A percentile compares a stretch with the other conserved stretches of the same genome.
phyloP scores from a whole-genome alignment of 1,140 invertebrate species.

The Drosophila ohnishii region DNA sequence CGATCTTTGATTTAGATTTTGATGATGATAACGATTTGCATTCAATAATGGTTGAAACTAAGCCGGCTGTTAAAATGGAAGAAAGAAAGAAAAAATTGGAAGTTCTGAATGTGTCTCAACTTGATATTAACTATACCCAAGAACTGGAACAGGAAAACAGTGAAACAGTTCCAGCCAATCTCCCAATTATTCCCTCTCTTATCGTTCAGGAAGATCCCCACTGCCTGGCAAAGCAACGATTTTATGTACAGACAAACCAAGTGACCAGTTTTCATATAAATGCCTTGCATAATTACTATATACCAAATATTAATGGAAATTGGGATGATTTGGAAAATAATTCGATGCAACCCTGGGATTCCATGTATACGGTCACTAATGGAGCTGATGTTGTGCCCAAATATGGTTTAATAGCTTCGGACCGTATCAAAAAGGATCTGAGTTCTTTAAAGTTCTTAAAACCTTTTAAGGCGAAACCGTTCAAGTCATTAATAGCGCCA shows the following conservation, averaged over 20 bases:
- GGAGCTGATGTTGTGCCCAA: conserved; percentile 77
- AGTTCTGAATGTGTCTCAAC: neutral
- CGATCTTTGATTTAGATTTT: conserved; percentile 76
- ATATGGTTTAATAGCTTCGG: conserved; percentile 63
- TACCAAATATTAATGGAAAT: conserved; percentile 86
- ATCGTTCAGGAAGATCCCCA: conserved; percentile 74
- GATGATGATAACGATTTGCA: conserved; percentile 72
- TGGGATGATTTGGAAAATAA: conserved; percentile 83
- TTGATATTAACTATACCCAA: conserved; percentile 1
- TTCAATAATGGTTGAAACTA: conserved; percentile 57
- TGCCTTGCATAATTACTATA: conserved; percentile 80
- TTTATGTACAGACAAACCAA: conserved; percentile 66
- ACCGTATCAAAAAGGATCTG: conserved; percentile 74
- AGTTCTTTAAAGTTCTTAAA: conserved; percentile 47
- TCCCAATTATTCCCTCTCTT: conserved; percentile 20
- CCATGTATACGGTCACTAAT: conserved; percentile 55
- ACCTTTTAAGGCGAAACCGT: conserved; percentile 30
- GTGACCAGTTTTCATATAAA: conserved; percentile 76
- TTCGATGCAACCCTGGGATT: conserved; percentile 13
- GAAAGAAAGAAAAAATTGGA: neutral
- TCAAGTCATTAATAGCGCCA: conserved; percentile 36
- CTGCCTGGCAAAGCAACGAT: conserved; percentile 73
- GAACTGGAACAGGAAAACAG: conserved; percentile 6
- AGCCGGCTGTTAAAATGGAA: conserved; percentile 8
- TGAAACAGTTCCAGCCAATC: neutral